Conservation (phyloP, 2,797 vertebrate species). For the Mus caroli region DNA sequence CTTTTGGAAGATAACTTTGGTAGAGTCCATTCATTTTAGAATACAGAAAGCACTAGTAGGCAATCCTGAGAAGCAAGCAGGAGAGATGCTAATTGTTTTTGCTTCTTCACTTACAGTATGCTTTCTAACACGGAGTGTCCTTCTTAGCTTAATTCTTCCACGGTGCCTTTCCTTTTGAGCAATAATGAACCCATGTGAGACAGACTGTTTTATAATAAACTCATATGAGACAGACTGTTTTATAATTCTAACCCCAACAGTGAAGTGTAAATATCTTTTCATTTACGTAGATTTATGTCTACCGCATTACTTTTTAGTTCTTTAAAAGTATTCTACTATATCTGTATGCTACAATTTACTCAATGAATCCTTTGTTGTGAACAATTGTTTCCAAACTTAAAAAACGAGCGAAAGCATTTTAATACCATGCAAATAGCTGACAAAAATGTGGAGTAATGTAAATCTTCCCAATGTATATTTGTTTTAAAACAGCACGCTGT, state of each 20-base stretch:
- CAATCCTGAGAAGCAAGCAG: background rate
- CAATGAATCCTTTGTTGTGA: constrained; percentile 25
- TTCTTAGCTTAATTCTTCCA: background rate
- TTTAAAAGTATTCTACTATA: background rate
- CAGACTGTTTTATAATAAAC: background rate
- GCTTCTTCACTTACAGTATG: background rate
- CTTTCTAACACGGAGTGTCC: background rate
- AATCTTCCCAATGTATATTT: background rate
- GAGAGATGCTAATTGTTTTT: background rate
- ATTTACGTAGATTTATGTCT: constrained; percentile 36
- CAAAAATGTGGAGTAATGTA: background rate
- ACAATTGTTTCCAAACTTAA: constrained; percentile 57
- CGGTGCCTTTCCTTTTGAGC: background rate
- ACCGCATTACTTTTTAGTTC: constrained; percentile 36
- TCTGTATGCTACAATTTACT: constrained; percentile 56
- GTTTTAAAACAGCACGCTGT: constrained; percentile 3
- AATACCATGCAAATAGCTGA: background rate
- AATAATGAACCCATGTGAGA: background rate
- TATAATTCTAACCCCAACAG: constrained; percentile 2
- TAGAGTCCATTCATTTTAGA: background rate
- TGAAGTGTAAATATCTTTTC: background rate
- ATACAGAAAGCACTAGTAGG: background rate
- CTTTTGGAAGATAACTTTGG: background rate
- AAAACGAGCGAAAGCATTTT: constrained; percentile 11
- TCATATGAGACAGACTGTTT: background rate